Conservation (phyloP, 2,113 vertebrate genomes). For the Dicerorhinus sumatrensis region DNA sequence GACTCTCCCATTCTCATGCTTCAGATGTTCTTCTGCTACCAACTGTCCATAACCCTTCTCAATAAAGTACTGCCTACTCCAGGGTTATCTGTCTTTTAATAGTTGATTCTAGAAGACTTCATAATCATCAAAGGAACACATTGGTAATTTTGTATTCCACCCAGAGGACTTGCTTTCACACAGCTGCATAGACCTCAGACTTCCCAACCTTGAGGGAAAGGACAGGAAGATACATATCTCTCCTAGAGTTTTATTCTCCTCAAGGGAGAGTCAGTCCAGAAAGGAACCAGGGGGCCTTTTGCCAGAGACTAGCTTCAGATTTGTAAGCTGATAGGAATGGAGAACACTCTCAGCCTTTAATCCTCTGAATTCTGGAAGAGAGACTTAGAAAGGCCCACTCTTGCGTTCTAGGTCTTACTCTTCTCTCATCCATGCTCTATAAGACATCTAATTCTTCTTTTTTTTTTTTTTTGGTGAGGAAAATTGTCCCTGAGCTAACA, state of each 20-base stretch:
- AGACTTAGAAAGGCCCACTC: background rate
- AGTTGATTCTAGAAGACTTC: background rate
- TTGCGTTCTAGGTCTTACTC: background rate
- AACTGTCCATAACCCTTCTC: background rate
- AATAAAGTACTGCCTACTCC: background rate
- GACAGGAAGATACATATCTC: background rate
- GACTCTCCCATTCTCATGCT: background rate
- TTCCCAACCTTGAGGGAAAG: background rate
- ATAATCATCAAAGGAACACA: background rate
- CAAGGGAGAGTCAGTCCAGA: background rate
- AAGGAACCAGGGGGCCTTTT: background rate
- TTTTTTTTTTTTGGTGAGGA: too few species aligned
- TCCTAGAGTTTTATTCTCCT: slow-evolving; percentile 10
- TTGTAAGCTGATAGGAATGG: background rate
- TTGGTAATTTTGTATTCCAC: background rate
- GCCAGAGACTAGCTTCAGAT: background rate
- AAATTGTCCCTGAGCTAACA: too few species aligned
- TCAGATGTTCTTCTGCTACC: background rate
- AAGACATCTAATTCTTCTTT: background rate
- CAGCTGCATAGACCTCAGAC: background rate
- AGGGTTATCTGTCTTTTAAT: background rate
- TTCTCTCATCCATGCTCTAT: background rate
- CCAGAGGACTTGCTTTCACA: background rate
- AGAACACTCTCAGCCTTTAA: background rate
- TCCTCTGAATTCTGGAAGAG: background rate